Percentiles rank a stretch among this genome's conserved stretches.
These are phyloP conservation scores for Coreius guichenoti DNA, from an alignment of 2,797 vertebrate species.

Conservation along the genomic window DNA sequence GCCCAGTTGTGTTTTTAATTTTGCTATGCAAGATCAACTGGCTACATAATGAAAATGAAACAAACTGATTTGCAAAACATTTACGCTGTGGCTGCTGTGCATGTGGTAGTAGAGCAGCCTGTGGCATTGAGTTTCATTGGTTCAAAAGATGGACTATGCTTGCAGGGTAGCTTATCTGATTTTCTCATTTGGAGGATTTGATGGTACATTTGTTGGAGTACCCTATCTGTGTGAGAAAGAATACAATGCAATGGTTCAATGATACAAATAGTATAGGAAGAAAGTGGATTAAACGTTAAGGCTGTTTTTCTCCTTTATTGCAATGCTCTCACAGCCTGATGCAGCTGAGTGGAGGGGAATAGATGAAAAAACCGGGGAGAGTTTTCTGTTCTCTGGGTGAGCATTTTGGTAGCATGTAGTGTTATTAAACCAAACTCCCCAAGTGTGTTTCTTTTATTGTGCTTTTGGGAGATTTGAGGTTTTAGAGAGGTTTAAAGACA, in stretches of 20 bases:
- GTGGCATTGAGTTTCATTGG: constrained; percentile 65
- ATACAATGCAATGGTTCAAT: constrained; percentile 67
- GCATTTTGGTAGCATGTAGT: constrained; percentile 56
- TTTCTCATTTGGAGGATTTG: constrained; percentile 73
- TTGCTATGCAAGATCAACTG: not conserved
- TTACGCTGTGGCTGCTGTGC: constrained; percentile 52
- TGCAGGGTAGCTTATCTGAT: constrained; percentile 69
- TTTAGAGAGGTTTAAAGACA: constrained; percentile 70
- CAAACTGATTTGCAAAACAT: constrained; percentile 58
- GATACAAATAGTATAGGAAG: constrained; percentile 70
- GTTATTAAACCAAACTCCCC: constrained; percentile 76
- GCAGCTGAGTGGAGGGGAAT: constrained; percentile 49
- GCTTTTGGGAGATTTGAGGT: constrained; percentile 65
- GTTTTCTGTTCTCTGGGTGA: constrained; percentile 29
- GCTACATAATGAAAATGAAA: not conserved
- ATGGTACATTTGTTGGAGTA: constrained; percentile 72
- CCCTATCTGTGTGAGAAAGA: constrained; percentile 61
- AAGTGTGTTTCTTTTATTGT: constrained; percentile 66
- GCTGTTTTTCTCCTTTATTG: constrained; percentile 59
- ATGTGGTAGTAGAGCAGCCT: constrained; percentile 71
- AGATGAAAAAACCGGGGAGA: constrained; percentile 22
- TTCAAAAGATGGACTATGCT: constrained; percentile 70
- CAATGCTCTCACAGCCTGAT: constrained; percentile 62
- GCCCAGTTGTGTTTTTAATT: not conserved
- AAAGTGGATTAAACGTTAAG: constrained; percentile 49